Evolutionary conservation across 2,113 vertebrate genomes (phyloP).

Genomic region (Hymenochirus boettgeri): DNA sequence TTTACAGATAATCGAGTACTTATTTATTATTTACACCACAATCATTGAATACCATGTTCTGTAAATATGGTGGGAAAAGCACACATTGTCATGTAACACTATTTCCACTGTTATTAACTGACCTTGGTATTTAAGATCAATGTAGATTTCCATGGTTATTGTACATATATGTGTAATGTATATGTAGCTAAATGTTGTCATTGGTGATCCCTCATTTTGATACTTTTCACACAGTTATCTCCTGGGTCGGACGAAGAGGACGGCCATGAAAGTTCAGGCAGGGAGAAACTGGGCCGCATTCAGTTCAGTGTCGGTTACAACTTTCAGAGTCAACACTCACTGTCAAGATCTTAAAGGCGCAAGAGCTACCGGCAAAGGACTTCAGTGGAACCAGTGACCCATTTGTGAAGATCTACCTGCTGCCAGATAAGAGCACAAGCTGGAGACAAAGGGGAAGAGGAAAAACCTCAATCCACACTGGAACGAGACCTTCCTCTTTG

Average conservation of each 20-base stretch:
- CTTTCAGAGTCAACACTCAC: conserved; percentile 96
- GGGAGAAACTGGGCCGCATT: conserved; percentile 94
- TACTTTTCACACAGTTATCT: conserved; percentile 74
- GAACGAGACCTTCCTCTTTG: conserved; percentile 98
- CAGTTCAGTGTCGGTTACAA: conserved; percentile 98
- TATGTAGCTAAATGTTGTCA: too few relatives aligned
- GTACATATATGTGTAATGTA: too few relatives aligned
- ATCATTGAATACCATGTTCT: too few relatives aligned
- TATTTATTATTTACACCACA: too few relatives aligned
- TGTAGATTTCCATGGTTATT: too few relatives aligned
- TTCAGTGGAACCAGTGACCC: conserved; percentile 97
- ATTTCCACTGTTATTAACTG: too few relatives aligned
- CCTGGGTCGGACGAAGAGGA: conserved; percentile 92
- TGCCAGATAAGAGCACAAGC: conserved; percentile 97
- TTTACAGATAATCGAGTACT: too few relatives aligned
- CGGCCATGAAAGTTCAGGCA: conserved; percentile 80
- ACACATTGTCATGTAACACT: too few relatives aligned
- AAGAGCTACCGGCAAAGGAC: conserved; percentile 95
- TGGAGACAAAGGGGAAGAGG: conserved; percentile 98
- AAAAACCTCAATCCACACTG: conserved; percentile 98
- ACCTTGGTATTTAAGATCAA: too few relatives aligned
- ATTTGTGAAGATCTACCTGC: conserved; percentile 97
- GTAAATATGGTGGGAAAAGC: too few relatives aligned
- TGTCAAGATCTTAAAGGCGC: conserved; percentile 93
- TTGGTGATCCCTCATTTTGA: too few relatives aligned